phyloP scores from a whole-genome alignment of 2,113 vertebrate genomes.

The Scalopus aquaticus region DNA sequence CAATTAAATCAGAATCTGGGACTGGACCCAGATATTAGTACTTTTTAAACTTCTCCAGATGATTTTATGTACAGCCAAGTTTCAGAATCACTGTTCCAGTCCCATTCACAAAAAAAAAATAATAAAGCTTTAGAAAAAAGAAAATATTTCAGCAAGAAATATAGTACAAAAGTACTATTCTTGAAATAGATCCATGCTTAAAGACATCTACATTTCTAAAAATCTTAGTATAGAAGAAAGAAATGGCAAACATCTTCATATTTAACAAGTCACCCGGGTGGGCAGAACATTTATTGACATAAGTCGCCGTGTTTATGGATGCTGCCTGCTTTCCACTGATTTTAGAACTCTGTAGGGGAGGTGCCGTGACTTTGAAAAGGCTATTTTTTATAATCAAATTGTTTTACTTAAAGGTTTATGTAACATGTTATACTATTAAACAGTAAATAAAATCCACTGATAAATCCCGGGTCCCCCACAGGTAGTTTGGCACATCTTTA shows the following conservation, averaged over 20 bases:
- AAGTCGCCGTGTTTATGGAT: slow-evolving; percentile 87
- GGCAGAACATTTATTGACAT: slow-evolving; percentile 87
- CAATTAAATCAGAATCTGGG: slow-evolving; percentile 28
- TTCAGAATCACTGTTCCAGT: slow-evolving; percentile 31
- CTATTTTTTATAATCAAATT: slow-evolving; percentile 85
- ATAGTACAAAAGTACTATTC: not conserved
- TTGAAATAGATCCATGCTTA: not conserved
- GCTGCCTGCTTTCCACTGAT: slow-evolving; percentile 86
- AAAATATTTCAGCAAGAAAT: slow-evolving; percentile 45
- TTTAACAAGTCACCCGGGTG: slow-evolving; percentile 80
- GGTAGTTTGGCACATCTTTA: slow-evolving; percentile 82
- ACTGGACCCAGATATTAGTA: not conserved
- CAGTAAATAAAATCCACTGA: slow-evolving; percentile 85
- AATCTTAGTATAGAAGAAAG: not conserved
- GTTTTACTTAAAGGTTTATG: slow-evolving; percentile 85
- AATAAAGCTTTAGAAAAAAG: not conserved
- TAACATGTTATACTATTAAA: slow-evolving; percentile 83
- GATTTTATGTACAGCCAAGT: slow-evolving; percentile 2
- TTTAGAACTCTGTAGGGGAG: slow-evolving; percentile 89
- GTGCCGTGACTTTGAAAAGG: slow-evolving; percentile 84
- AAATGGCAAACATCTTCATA: slow-evolving; percentile 14
- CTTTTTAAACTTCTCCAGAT: slow-evolving; percentile 29
- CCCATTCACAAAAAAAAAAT: slow-evolving; percentile 44
- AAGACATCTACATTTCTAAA: not conserved
- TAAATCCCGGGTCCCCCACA: slow-evolving; percentile 74